Conservation (phyloP, 2,797 vertebrate species). For the Platyrinchus mystaceus region DNA sequence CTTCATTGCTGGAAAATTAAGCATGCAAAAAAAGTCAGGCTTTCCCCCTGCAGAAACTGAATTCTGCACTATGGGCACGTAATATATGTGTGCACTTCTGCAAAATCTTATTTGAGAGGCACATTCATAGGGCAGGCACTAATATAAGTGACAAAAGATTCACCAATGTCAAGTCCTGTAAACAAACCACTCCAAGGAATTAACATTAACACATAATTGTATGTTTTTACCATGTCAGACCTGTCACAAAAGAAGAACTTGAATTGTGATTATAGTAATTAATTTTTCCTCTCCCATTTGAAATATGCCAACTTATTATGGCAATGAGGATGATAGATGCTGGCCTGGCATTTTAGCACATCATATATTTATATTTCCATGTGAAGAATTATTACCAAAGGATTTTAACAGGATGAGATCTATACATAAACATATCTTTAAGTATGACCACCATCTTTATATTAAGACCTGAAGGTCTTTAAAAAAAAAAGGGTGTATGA, state of each 20-base stretch:
- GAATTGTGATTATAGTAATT: slow-evolving; percentile 54
- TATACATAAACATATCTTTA: neutral
- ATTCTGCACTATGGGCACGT: neutral
- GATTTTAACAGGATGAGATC: neutral
- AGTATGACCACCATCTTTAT: neutral
- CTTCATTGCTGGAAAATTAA: neutral
- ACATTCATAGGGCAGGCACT: neutral
- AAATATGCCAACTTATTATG: slow-evolving; percentile 48
- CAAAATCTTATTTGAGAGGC: neutral
- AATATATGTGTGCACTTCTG: neutral
- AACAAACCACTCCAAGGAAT: slow-evolving; percentile 46
- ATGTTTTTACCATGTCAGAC: slow-evolving; percentile 52
- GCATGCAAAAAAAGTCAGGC: neutral
- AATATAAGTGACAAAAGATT: slow-evolving; percentile 32
- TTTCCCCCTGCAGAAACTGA: neutral
- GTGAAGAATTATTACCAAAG: neutral
- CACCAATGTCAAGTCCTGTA: slow-evolving; percentile 21
- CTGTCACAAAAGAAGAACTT: slow-evolving; percentile 47
- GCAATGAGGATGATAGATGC: slow-evolving; percentile 8
- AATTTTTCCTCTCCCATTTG: slow-evolving; percentile 49
- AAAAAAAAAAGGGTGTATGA: neutral
- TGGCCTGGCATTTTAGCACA: neutral
- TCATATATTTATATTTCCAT: slow-evolving; percentile 18
- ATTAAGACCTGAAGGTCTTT: neutral
- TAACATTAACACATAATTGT: slow-evolving; percentile 59